phyloP scores from a whole-genome alignment of 2,888 invertebrate genomes.

The Drosophila anceps region DNA sequence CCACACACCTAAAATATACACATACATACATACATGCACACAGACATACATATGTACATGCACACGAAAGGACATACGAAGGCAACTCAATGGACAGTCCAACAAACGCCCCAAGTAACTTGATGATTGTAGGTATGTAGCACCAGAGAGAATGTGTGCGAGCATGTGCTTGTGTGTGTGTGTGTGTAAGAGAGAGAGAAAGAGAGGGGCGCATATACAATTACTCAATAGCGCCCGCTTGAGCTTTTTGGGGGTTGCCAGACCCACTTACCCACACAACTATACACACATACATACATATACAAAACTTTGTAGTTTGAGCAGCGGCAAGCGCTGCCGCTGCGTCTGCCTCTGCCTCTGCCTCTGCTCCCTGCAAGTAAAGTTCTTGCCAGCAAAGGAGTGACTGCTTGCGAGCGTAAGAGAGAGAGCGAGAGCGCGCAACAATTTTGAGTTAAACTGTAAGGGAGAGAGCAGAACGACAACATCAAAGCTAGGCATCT shows the following conservation, averaged over 20 bases:
- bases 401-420: slow-evolving; percentile 13
- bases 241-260: slow-evolving; percentile 76
- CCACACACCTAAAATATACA: slow-evolving; percentile 25
- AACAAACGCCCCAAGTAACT: slow-evolving; percentile 72
- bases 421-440: slow-evolving; percentile 37
- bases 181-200: slow-evolving; percentile 20
- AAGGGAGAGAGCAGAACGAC: slow-evolving; percentile 44
- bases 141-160: slow-evolving; percentile 31
- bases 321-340: slow-evolving; percentile 25
- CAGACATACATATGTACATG: slow-evolving; percentile 22
- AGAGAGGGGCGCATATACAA: slow-evolving; percentile 58
- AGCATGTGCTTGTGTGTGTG: slow-evolving; percentile 5
- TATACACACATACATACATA: slow-evolving; percentile 37
- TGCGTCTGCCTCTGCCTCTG: slow-evolving; percentile 3
- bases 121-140: slow-evolving; percentile 69
- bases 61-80: slow-evolving; percentile 70
- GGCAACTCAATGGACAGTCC: slow-evolving; percentile 75
- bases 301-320: slow-evolving; percentile 64
- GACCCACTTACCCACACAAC: slow-evolving; percentile 57
- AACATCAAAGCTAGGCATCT: slow-evolving; percentile 51
- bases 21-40: slow-evolving; percentile 33
- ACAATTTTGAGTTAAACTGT: slow-evolving; percentile 63
- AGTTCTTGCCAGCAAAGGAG: slow-evolving; percentile 59
- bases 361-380: slow-evolving; percentile 57
- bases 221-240: slow-evolving; percentile 77